These are phyloP conservation scores for Salvator merianae DNA, from an alignment of 2,113 vertebrate species.

Conservation along the genomic window DNA sequence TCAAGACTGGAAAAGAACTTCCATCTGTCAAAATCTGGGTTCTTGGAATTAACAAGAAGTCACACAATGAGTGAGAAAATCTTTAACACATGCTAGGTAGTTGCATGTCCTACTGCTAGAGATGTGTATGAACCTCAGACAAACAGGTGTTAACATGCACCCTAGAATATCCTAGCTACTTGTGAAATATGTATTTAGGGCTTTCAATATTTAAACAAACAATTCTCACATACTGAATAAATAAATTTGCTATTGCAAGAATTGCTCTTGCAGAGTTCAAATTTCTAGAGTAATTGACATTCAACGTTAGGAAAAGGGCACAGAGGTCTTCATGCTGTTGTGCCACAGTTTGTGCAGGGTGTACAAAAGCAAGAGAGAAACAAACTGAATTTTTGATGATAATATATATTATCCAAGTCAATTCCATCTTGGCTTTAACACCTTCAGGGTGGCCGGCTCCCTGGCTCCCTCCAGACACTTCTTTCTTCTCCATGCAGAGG, in stretches of 20 bases:
- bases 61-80: not conserved
- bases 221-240: not conserved
- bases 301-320: not conserved
- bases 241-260: not conserved
- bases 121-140: not conserved
- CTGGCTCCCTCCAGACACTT: too few relatives aligned
- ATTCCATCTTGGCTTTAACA: too few relatives aligned
- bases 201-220: not conserved
- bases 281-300: not conserved
- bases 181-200: not conserved
- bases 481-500: too few relatives aligned
- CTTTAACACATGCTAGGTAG: not conserved
- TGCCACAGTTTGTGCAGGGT: not conserved
- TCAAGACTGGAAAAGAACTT: not conserved
- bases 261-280: too few relatives aligned
- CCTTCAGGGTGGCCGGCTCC: too few relatives aligned
- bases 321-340: not conserved
- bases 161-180: not conserved
- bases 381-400: too few relatives aligned
- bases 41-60: conserved; percentile 19
- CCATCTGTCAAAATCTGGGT: conserved; percentile 21
- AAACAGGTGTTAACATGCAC: not conserved
- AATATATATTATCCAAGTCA: too few relatives aligned
- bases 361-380: not conserved
- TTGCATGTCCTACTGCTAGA: not conserved